Percentiles rank a stretch among this genome's conserved stretches.
Conservation (phyloP, 2,797 vertebrate species). For the Diglossa cyanea region DNA sequence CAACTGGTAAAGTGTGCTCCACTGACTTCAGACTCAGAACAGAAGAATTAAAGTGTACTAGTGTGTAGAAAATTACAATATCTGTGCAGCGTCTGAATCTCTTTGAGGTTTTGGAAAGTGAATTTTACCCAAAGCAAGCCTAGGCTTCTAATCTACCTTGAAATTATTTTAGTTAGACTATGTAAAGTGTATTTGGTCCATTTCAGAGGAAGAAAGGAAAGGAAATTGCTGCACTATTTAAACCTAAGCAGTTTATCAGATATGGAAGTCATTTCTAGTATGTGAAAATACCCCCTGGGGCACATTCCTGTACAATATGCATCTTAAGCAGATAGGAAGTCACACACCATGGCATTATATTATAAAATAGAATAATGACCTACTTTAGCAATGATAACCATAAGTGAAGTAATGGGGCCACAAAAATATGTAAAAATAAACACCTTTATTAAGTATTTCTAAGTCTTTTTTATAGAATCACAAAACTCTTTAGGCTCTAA, state of each 20-base stretch:
- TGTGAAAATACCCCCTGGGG: background rate
- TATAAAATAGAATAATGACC: constrained; percentile 13
- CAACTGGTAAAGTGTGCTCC: background rate
- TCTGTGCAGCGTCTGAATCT: background rate
- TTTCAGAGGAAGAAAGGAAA: background rate
- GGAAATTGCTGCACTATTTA: background rate
- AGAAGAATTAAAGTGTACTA: background rate
- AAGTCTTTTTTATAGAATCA: background rate
- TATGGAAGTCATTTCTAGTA: constrained; percentile 16
- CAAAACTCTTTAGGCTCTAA: background rate
- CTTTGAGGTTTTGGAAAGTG: constrained; percentile 41
- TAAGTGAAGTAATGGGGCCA: background rate
- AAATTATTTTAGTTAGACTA: constrained; percentile 45
- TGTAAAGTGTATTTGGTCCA: background rate
- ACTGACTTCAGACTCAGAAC: background rate
- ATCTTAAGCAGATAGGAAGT: constrained; percentile 21
- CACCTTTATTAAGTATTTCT: background rate
- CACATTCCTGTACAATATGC: background rate
- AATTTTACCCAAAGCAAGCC: constrained; percentile 32
- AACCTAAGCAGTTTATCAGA: constrained; percentile 33
- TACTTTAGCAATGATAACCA: constrained; percentile 17
- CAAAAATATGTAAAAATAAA: background rate
- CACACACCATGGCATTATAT: background rate
- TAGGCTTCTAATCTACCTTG: constrained; percentile 12
- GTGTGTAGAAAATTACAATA: background rate